Percentiles rank a stretch among this genome's conserved stretches.
Conservation (phyloP, 2,888 invertebrate genomes). For the Pomacea canaliculata region DNA sequence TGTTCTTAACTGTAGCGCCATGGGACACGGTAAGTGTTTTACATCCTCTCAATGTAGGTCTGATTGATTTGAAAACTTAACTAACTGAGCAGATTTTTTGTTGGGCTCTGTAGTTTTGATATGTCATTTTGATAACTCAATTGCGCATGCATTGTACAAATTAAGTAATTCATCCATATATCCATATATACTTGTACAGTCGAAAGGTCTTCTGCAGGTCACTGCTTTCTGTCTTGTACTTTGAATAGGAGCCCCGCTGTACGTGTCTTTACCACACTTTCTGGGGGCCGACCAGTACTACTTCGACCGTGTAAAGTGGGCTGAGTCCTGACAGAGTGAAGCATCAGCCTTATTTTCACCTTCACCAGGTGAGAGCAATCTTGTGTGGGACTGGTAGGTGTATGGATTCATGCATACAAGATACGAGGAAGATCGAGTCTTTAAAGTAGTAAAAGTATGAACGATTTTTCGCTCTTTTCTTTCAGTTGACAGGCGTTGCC, state of each 20-base stretch:
- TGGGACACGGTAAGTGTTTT: slow-evolving; percentile 42
- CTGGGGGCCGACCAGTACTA: slow-evolving; percentile 55
- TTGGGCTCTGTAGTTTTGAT: no score
- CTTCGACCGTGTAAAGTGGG: slow-evolving; percentile 52
- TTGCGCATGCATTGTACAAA: no score
- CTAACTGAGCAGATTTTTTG: no score
- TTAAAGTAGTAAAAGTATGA: no score
- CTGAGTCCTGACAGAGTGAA: slow-evolving; percentile 47
- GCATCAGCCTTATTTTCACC: slow-evolving; percentile 56
- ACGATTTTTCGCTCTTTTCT: neutral
- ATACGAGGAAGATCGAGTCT: no score
- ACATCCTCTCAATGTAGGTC: neutral
- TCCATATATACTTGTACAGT: no score
- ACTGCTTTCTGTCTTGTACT: neutral
- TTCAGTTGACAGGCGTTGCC: slow-evolving; percentile 30
- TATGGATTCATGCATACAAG: neutral
- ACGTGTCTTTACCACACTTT: slow-evolving; percentile 66
- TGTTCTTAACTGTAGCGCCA: slow-evolving; percentile 56
- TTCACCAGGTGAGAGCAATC: slow-evolving; percentile 55
- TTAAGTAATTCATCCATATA: no score
- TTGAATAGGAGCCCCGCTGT: slow-evolving; percentile 56
- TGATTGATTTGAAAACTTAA: no score
- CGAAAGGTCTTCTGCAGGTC: no score
- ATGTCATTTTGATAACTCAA: no score
- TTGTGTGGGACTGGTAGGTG: neutral